Conservation (phyloP, 2,888 invertebrate genomes). For the Ophraella communa region DNA sequence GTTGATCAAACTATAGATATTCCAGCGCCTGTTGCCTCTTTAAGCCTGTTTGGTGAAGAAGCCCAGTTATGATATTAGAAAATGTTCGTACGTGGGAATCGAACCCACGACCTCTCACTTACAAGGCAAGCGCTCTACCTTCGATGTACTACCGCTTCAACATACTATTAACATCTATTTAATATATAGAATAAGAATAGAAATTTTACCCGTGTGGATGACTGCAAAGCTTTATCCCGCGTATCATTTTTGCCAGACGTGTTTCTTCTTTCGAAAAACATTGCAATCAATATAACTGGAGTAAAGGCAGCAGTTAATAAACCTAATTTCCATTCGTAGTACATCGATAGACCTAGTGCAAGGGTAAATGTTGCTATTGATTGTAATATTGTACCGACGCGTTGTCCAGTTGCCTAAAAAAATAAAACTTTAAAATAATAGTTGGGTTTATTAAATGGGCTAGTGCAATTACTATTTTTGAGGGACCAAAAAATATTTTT, state of each 20-base stretch:
- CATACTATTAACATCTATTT: no score
- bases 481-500: no score
- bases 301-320: slow-evolving; percentile 75
- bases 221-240: slow-evolving; percentile 73
- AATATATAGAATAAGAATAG: no score
- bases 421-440: slow-evolving; percentile 34
- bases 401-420: slow-evolving; percentile 81
- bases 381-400: slow-evolving; percentile 79
- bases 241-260: slow-evolving; percentile 71
- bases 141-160: no score
- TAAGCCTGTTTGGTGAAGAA: no score
- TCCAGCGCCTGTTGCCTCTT: no score
- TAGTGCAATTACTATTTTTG: no score
- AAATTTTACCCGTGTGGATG: slow-evolving; percentile 70
- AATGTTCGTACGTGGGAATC: no score
- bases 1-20: no score
- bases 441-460: background rate
- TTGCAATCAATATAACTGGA: slow-evolving; percentile 72
- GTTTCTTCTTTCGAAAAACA: slow-evolving; percentile 72
- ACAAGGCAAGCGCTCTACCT: no score
- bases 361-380: slow-evolving; percentile 73
- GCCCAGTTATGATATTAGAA: no score
- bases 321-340: slow-evolving; percentile 78
- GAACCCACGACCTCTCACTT: no score
- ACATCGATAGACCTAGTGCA: slow-evolving; percentile 70